Conservation (phyloP, 2,888 invertebrate species). For the Aphidius colemani region DNA sequence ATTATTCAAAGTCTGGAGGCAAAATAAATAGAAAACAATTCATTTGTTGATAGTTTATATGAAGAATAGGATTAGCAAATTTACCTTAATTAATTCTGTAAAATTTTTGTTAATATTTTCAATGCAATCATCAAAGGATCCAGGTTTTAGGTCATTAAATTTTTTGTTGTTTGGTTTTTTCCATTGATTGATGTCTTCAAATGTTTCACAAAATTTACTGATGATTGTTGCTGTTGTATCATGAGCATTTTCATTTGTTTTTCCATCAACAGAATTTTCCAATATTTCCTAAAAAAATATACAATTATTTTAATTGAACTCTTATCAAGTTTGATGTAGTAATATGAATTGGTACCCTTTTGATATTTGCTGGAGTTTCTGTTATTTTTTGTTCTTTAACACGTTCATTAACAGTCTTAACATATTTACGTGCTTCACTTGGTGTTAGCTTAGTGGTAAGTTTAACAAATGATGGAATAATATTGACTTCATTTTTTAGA, state of each 20-base stretch:
- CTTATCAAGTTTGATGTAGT: background rate
- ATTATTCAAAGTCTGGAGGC: conserved; percentile 14
- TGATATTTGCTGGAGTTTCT: too few species aligned
- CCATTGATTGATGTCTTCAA: conserved; percentile 9
- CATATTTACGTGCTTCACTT: conserved; percentile 13
- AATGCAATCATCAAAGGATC: conserved; percentile 12
- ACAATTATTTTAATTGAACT: background rate
- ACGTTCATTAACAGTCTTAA: conserved; percentile 10
- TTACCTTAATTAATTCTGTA: background rate
- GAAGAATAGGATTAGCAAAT: background rate
- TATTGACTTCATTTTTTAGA: conserved; percentile 10
- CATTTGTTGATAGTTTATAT: background rate
- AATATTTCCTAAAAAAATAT: background rate
- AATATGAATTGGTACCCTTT: background rate
- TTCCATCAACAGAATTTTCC: background rate
- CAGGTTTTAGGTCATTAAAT: background rate
- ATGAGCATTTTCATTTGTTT: background rate
- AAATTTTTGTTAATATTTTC: conserved; percentile 18
- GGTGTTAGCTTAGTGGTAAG: conserved; percentile 14
- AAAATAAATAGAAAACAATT: background rate
- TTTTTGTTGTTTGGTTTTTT: background rate
- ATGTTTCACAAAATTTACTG: conserved; percentile 14
- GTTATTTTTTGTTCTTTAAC: conserved; percentile 12
- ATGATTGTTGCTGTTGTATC: background rate
- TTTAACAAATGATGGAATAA: conserved; percentile 13